Percentiles rank a stretch among this genome's conserved stretches.
phyloP scores from a whole-genome alignment of 1,140 invertebrate species.

The Dendrolimus punctatus region DNA sequence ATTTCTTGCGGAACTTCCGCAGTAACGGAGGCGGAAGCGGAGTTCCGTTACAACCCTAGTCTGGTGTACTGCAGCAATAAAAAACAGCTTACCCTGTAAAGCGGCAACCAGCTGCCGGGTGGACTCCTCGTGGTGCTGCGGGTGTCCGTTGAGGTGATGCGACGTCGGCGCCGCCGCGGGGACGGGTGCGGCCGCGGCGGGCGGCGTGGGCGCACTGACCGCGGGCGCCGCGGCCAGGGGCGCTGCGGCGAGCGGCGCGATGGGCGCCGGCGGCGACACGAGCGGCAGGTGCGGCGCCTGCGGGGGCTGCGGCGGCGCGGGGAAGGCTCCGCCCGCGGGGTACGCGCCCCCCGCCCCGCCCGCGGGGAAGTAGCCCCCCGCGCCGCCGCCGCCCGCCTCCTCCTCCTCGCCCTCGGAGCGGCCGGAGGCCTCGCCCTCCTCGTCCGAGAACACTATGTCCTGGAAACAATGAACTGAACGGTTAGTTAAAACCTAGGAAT shows the following conservation, averaged over 20 bases:
- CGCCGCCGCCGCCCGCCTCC: slow-evolving; percentile 23
- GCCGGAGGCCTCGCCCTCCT: slow-evolving; percentile 75
- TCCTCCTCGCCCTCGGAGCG: slow-evolving; percentile 79
- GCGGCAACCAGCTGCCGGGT: slow-evolving; percentile 38
- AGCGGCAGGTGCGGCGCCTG: slow-evolving; percentile 20
- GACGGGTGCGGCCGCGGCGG: slow-evolving; percentile 41
- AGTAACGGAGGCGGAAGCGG: too few species aligned
- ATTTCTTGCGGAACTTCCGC: too few species aligned
- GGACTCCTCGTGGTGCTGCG: slow-evolving; percentile 36
- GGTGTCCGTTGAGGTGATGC: slow-evolving; percentile 62
- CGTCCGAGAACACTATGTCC: slow-evolving; percentile 86
- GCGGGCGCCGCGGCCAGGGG: slow-evolving; percentile 28
- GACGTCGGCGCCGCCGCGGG: slow-evolving; percentile 24
- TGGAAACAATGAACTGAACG: slow-evolving; percentile 17
- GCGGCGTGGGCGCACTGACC: slow-evolving; percentile 26
- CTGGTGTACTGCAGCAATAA: too few species aligned
- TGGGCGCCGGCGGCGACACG: slow-evolving; percentile 41
- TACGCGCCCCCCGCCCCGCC: slow-evolving; percentile 23
- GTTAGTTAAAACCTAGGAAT: too few species aligned
- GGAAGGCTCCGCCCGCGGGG: slow-evolving; percentile 23
- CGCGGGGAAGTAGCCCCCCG: slow-evolving; percentile 42
- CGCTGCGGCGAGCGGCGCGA: slow-evolving; percentile 24
- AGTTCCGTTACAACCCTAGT: too few species aligned
- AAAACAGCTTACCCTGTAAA: slow-evolving; percentile 31
- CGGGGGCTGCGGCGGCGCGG: slow-evolving; percentile 24